phyloP scores from a whole-genome alignment of 2,113 vertebrate species.

The Vulpes lagopus region DNA sequence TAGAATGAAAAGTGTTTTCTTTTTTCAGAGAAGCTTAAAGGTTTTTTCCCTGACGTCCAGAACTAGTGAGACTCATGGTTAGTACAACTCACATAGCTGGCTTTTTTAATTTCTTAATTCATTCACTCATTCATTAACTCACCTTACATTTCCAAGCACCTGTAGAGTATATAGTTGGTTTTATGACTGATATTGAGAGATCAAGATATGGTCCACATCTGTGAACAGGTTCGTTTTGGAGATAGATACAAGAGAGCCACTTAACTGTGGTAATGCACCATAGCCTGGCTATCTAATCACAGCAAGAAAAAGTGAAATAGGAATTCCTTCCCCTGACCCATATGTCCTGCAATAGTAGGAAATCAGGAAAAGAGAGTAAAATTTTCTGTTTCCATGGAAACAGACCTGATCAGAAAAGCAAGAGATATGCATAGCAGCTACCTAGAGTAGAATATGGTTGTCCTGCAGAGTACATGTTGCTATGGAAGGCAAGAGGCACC shows the following conservation, averaged over 20 bases:
- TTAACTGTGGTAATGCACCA: neutral
- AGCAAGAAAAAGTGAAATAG: slow-evolving; percentile 16
- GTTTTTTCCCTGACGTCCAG: neutral
- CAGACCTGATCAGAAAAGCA: slow-evolving; percentile 1
- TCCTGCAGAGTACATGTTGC: neutral
- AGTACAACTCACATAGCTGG: neutral
- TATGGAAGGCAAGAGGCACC: fast-evolving
- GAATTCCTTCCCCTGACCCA: neutral
- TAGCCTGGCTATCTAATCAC: neutral
- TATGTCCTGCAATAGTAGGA: neutral
- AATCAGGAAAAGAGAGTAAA: neutral
- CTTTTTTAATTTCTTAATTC: neutral
- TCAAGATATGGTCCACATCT: neutral
- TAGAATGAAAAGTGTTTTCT: slow-evolving; percentile 7
- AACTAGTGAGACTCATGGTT: neutral
- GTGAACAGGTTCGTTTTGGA: neutral
- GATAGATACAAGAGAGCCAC: neutral
- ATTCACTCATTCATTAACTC: neutral
- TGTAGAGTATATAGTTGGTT: neutral
- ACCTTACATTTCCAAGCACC: neutral
- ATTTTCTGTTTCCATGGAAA: slow-evolving; percentile 61
- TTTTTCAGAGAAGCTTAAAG: neutral
- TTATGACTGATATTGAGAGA: neutral
- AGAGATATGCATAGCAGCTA: neutral
- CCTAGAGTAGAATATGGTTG: neutral